Base-by-base conservation (phyloP, 2,113 vertebrate genomes). In the Stigmatopora nigra region DNA sequence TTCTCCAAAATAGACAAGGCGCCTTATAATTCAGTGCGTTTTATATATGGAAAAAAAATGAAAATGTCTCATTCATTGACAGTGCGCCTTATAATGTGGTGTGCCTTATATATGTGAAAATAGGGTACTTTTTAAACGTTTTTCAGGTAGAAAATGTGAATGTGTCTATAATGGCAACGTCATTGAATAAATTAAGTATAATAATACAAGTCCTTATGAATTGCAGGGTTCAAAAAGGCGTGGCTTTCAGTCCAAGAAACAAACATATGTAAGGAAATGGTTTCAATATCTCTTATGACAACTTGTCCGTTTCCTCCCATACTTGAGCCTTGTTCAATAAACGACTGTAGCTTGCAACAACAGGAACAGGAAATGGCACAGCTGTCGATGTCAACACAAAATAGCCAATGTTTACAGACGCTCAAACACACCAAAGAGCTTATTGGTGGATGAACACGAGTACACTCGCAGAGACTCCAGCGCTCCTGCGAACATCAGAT, bases 331-430 rank as follows among this genome's bases (percentile, higher is more conserved):
- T 31, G 5, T 44, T 44, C 10, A 41, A 41, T n/a, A 44, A 60
- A 3, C 38, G 7, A 16, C 57, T 59, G 16, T 44, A 60, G 56
- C 67, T 60, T 67, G 60, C 65, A 52, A 67, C 65, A 65, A 62
- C 67, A 75, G 61, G 67, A 86, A 83, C 76, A 80, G 71, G 68
- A 80, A 78, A 71, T 61, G 52, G 66, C 69, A 75, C 12, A 67
- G 76, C 52, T 70, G 46, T 48, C 38, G 41, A 61, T 45, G 41
- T 63, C 55, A 62, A 59, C 17, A 15, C 63, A 70, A 63, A 31
- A 70, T 72, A 64, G 41, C 20, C 59, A 68, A 71, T 64, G 61
- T 61, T 10, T 67, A 52, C 62, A 68, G 48, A 74, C 41, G 64
- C 20, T 44, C 5, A 55, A 15, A 68, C 66, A 64, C 61, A 65